These are phyloP conservation scores for Ictalurus punctatus DNA, from an alignment of 2,113 vertebrate species.

Conservation along the genomic window DNA sequence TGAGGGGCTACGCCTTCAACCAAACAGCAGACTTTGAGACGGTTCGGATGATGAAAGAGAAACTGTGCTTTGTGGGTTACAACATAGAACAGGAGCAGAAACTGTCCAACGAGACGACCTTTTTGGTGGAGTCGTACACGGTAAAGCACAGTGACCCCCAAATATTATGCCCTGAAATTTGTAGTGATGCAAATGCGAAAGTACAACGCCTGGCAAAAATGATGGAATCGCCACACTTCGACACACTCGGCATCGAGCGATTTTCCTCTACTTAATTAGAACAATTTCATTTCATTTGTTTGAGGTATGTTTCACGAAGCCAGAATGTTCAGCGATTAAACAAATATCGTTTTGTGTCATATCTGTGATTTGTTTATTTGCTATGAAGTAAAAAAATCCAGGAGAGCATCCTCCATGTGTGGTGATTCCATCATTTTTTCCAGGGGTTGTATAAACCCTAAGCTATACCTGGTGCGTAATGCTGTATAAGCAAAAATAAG, in stretches of 20 bases:
- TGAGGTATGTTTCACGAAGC: too few relatives aligned
- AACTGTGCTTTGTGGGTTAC: slow-evolving; percentile 94
- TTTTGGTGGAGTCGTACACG: slow-evolving; percentile 88
- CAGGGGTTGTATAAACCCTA: not conserved
- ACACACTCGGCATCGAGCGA: too few relatives aligned
- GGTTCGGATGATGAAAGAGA: slow-evolving; percentile 96
- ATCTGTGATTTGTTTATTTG: too few relatives aligned
- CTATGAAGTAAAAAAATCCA: too few relatives aligned
- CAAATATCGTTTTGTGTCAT: too few relatives aligned
- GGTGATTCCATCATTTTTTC: too few relatives aligned
- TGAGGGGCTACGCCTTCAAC: slow-evolving; percentile 96
- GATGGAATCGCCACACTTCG: too few relatives aligned
- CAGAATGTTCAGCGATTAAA: too few relatives aligned
- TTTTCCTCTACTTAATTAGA: too few relatives aligned
- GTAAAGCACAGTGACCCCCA: slow-evolving; percentile 59
- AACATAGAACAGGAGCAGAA: slow-evolving; percentile 97
- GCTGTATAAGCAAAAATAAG: not conserved
- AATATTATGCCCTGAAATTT: not conserved
- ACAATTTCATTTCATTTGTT: too few relatives aligned
- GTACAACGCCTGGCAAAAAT: too few relatives aligned
- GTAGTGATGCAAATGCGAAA: not conserved
- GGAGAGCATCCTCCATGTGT: too few relatives aligned
- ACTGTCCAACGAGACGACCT: slow-evolving; percentile 90
- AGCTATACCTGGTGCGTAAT: not conserved
- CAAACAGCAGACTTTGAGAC: slow-evolving; percentile 98